Conservation (phyloP, 1,140 invertebrate genomes). For the Tenebrio molitor region DNA sequence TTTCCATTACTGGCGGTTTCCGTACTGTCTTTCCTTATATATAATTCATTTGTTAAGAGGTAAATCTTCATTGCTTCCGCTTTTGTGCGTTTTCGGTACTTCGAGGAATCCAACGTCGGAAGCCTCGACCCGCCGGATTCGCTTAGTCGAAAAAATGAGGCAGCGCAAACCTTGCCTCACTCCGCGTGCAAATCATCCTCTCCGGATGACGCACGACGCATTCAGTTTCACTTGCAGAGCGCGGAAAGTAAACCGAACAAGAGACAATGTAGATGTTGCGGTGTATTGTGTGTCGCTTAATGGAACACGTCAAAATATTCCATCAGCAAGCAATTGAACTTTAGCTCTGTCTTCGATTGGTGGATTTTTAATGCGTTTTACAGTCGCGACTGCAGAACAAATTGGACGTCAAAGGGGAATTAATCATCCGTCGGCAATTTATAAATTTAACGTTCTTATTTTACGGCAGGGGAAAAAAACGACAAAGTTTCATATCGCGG, state of each 20-base stretch:
- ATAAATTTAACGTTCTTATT: constrained; percentile 10
- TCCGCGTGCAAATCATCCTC: too few relatives aligned
- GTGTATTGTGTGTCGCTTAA: not conserved
- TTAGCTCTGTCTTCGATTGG: not conserved
- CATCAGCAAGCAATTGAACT: not conserved
- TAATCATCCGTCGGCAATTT: constrained; percentile 5
- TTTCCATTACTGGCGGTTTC: constrained; percentile 40
- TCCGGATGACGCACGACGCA: too few relatives aligned
- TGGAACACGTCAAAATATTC: not conserved
- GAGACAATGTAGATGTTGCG: not conserved
- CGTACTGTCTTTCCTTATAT: constrained; percentile 15
- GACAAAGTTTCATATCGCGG: constrained; percentile 24
- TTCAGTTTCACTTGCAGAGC: too few relatives aligned
- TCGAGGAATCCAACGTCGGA: constrained; percentile 13
- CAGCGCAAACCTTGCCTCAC: too few relatives aligned
- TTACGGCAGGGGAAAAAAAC: constrained; percentile 9
- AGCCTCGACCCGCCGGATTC: constrained; percentile 9
- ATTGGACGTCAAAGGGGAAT: constrained; percentile 15
- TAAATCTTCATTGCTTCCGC: constrained; percentile 30
- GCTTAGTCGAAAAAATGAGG: not conserved
- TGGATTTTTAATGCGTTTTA: constrained; percentile 8
- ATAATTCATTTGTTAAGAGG: constrained; percentile 35
- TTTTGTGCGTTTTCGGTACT: constrained; percentile 21
- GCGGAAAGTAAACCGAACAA: not conserved
- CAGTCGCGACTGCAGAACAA: not conserved